phyloP scores from a whole-genome alignment of 2,888 invertebrate genomes.

The Archips crataeganus region DNA sequence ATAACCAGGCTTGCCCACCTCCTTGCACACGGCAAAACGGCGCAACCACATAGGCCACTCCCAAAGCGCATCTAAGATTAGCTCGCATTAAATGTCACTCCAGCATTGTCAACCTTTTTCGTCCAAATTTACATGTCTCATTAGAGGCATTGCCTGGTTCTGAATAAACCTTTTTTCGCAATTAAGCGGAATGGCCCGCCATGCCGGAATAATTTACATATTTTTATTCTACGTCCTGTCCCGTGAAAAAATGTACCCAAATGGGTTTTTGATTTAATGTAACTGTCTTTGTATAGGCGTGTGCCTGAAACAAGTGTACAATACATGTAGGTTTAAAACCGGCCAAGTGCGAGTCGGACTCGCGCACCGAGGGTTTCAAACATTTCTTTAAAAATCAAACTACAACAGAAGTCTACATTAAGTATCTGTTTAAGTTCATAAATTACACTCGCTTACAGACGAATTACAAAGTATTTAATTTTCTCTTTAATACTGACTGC shows the following conservation, averaged over 20 bases:
- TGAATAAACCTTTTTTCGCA: slow-evolving; percentile 52
- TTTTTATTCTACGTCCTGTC: slow-evolving; percentile 55
- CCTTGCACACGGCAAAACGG: too few species aligned
- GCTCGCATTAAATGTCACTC: not conserved
- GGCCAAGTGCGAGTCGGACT: too few species aligned
- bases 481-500: too few species aligned
- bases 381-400: too few species aligned
- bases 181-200: slow-evolving; percentile 54
- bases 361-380: too few species aligned
- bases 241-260: slow-evolving; percentile 46
- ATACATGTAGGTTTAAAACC: not conserved
- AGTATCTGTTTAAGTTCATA: too few species aligned
- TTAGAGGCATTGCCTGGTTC: slow-evolving; percentile 29
- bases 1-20: too few species aligned
- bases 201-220: slow-evolving; percentile 58
- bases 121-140: slow-evolving; percentile 25
- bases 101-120: slow-evolving; percentile 13
- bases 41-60: too few species aligned
- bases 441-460: too few species aligned
- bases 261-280: slow-evolving; percentile 49
- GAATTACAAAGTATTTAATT: too few species aligned
- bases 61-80: not conserved
- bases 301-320: slow-evolving; percentile 6
- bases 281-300: slow-evolving; percentile 39
- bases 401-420: too few species aligned